Base-by-base conservation (phyloP, 2,113 vertebrate genomes). In the Hypocryptadius cinnamomeus region DNA sequence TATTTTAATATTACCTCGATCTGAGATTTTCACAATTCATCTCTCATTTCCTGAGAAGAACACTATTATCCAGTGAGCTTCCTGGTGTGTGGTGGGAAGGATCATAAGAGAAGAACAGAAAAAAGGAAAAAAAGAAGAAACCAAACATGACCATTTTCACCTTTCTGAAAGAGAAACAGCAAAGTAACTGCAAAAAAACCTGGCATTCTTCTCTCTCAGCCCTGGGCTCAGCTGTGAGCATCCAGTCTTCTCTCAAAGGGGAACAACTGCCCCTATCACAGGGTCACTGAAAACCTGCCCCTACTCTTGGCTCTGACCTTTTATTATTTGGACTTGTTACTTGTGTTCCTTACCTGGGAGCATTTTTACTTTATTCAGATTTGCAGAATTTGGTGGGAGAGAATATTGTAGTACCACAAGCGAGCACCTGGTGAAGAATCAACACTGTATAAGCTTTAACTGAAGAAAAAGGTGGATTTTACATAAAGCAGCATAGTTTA, bases 81-180 rank as follows among this genome's bases (percentile, higher is more conserved):
- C 15, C 18, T n/a, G 73, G 24, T 4, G 39, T 35, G 20, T 0
- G 0, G 7, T n/a, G n/a, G n/a, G 39, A 51, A 78, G 17, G 39
- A 22, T 4, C 7, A 1, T 40, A 57, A 35, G 9, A 14, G 1
- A 42, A 22, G 17, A n/a, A n/a, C 3, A 4, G 11, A 10, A 13
- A 25, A 20, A 27, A 27, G 37, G 15, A n/a, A 10, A 18, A 17
- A 18, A 11, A 30, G 7, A 19, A 7, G 21, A 44, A 44, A 15
- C 5, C 5, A 15, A 50, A 15, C 7, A 3, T 24, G 35, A 76
- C 27, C 1, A 17, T 35, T 31, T 65, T 54, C 17, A 57, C 10
- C 24, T 73, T 31, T 15, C 20, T 2, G 3, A 44, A 27, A 61
- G 18, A 44, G 23, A 79, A 33, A 9, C 19, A 60, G 22, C 21